Base-by-base conservation (phyloP, 2,113 vertebrate genomes). In the Carassius auratus region DNA sequence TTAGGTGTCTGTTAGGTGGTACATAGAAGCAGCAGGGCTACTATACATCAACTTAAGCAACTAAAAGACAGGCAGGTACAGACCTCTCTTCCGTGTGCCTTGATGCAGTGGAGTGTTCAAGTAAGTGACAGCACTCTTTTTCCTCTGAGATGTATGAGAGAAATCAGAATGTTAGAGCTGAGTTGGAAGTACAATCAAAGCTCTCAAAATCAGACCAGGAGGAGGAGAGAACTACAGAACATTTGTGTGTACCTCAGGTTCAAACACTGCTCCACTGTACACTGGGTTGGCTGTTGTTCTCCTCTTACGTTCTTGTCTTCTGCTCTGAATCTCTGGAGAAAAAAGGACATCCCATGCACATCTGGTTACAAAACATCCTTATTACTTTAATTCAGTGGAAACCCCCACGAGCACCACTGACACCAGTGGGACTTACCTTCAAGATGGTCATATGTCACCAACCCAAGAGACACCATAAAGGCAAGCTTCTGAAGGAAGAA, bases 201-300 rank as follows among this genome's bases (percentile, higher is more conserved):
- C 9, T 57, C 52, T 76, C 4, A 78, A 78, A 78, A 59, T 42
- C 23, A 82, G 4, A 66, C 7, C n/a, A 23, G 33, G 52, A 9
- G 36, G 9, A 30, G 14, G 50, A 30, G 3, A 3, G 59, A 36
- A 57, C 14, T 55, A 10, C 5, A 15, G 8, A 33, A 64, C 26
- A 57, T 71, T 8, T 5, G 33, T 23, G 9, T 4, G 4, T 96
- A 99, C 98, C 98, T 99, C 98, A 0, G 98, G 98, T 91, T 99
- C 98, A 90, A 99, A 99, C 90, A 98, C 96, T 0, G 97, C 98
- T 73, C 98, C 97, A 2, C 98, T 99, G 93, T 99, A 99, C 74
- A 99, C 97, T 0, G 98, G 98, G 89, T 99, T 99, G 50, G 98
- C 98, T 6, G 98, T 99, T 76, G 98, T 99, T 93, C 98, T 96